Evolutionary conservation across 1,140 invertebrate genomes (phyloP).

Genomic region (Anthonomus grandis): DNA sequence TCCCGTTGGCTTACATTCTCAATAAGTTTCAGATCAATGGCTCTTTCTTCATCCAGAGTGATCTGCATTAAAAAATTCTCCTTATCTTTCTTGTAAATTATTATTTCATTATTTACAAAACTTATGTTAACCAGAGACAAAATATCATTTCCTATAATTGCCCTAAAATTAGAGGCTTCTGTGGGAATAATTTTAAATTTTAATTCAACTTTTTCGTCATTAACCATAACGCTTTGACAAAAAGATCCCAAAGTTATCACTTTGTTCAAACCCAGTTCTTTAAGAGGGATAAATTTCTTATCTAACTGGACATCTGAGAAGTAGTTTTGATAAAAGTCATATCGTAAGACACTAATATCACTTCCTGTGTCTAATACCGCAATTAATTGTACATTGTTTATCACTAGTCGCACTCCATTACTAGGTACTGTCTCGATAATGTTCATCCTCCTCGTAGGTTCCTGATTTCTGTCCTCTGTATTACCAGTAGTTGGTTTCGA

Average conservation of each 20-base stretch:
- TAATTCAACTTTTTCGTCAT: not conserved
- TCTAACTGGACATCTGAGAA: not conserved
- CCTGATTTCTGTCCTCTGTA: not conserved
- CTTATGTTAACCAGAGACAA: not conserved
- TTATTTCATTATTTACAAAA: not conserved
- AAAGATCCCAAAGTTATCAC: not conserved
- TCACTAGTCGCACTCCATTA: not conserved
- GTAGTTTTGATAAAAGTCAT: not conserved
- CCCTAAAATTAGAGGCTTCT: not conserved
- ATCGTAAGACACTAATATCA: conserved; percentile 4
- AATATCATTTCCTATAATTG: conserved; percentile 5
- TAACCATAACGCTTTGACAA: not conserved
- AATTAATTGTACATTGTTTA: not conserved
- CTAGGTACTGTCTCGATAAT: not conserved
- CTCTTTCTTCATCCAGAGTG: not conserved
- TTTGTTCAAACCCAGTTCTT: not conserved
- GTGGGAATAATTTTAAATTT: conserved; percentile 1
- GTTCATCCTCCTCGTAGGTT: not conserved
- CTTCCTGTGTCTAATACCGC: conserved; percentile 11
- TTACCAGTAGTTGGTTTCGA: not conserved
- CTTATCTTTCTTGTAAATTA: not conserved
- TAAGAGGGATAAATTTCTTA: not conserved
- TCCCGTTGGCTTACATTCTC: not conserved
- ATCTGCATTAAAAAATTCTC: conserved; percentile 1
- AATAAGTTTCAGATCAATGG: not conserved